Evolutionary conservation across 1,140 invertebrate genomes (phyloP).

Genomic region (Leptinotarsa texana): DNA sequence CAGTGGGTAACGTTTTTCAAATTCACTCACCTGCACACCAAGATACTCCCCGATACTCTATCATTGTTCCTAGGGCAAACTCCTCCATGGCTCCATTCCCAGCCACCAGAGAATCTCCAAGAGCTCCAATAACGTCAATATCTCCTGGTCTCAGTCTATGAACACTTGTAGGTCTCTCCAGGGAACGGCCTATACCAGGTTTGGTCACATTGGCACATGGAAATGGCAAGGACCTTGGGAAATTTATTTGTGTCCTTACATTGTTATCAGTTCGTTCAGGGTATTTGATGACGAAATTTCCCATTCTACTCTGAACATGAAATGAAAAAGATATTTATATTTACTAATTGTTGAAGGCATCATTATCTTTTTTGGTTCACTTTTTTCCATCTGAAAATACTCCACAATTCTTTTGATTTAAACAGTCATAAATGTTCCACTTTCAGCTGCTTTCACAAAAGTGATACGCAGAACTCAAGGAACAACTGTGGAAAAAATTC

Average conservation of each 20-base stretch:
- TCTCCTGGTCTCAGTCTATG: conserved; percentile 73
- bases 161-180: conserved; percentile 55
- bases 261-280: conserved; percentile 28
- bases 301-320: conserved; percentile 30
- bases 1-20: too few relatives aligned
- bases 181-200: conserved; percentile 38
- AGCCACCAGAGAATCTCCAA: conserved; percentile 80
- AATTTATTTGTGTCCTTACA: conserved; percentile 40
- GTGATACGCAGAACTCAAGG: too few relatives aligned
- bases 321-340: background rate
- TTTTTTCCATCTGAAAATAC: too few relatives aligned
- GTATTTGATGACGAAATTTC: conserved; percentile 48
- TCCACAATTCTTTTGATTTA: too few relatives aligned
- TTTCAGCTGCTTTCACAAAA: too few relatives aligned
- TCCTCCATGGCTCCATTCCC: conserved; percentile 76
- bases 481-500: too few relatives aligned
- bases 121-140: conserved; percentile 75
- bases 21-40: conserved; percentile 67
- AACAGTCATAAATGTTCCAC: too few relatives aligned
- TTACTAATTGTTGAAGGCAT: too few relatives aligned
- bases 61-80: conserved; percentile 71
- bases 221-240: conserved; percentile 48
- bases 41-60: conserved; percentile 77
- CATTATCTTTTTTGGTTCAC: too few relatives aligned
- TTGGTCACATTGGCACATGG: conserved; percentile 49